Base-by-base conservation (phyloP, 2,113 vertebrate species). In the Lepus americanus region DNA sequence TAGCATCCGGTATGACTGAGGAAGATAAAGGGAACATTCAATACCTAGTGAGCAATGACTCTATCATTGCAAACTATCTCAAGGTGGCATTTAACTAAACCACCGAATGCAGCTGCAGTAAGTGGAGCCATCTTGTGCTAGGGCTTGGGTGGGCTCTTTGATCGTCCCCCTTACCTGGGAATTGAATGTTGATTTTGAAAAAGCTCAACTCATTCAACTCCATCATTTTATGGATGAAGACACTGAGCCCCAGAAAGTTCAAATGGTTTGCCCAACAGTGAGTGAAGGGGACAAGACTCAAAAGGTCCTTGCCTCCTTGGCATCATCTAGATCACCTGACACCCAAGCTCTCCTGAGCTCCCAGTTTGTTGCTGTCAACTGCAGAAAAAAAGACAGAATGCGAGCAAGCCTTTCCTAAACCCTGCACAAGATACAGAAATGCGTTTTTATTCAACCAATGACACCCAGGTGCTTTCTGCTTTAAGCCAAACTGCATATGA, bases 371-470 rank as follows among this genome's bases (percentile, higher is more conserved):
- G 31, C 69, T 13, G 10, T 85, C 29, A 90, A 36, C 6, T 23
- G 39, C 19, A 94, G 19, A 9, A 86, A 36, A 94, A 77, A 87
- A 80, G 31, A 5, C 27, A 36, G 82, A 66, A 82, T 16, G 44
- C 22, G 80, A 89, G 6, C 33, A 72, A 72, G 33, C 7, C 51
- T 64, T 70, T 91, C 53, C 67, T 53, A 66, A 88, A 80, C 39
- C 67, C 96, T 85, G 67, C n/a, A 49, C 29, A 67, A 90, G 86
- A 80, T 19, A 83, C 29, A 92, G 44, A 94, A 90, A 84, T 88
- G 33, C 25, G 27, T 81, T 90, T 88, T 70, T 76, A 72, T 88
- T 81, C 67, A 93, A 51, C 6, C 12, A 53, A 3, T 44, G 20
- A 87, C 87, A 66, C 10, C 27, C 53, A 80, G 5, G 29, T 95